These are phyloP conservation scores for Melopsittacus undulatus DNA, from an alignment of 2,797 vertebrate genomes.

Conservation along the genomic window DNA sequence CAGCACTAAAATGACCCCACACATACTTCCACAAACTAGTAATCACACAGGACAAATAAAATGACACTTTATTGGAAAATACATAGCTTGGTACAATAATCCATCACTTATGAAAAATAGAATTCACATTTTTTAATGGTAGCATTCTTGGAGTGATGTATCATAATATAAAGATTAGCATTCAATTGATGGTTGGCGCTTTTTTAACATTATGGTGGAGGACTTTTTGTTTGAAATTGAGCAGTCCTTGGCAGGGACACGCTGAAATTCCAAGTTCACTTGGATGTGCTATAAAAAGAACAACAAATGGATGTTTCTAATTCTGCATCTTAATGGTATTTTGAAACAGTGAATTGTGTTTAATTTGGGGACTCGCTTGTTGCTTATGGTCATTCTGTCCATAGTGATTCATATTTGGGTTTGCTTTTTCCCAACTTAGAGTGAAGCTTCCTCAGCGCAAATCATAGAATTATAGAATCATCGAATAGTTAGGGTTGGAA, in stretches of 20 bases:
- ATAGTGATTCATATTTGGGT: background rate
- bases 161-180: constrained; percentile 78
- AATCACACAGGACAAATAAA: constrained; percentile 82
- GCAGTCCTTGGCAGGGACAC: constrained; percentile 68
- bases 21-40: constrained; percentile 85
- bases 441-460: background rate
- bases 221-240: constrained; percentile 71
- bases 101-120: constrained; percentile 82
- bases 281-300: constrained; percentile 73
- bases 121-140: constrained; percentile 78
- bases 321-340: constrained; percentile 61
- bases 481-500: too few species aligned
- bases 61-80: constrained; percentile 84
- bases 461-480: too few species aligned
- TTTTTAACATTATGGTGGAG: constrained; percentile 70
- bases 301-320: constrained; percentile 70
- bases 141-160: constrained; percentile 76
- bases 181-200: constrained; percentile 71
- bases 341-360: constrained; percentile 33
- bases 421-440: background rate
- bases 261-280: constrained; percentile 74
- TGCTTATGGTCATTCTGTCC: constrained; percentile 10
- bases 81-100: constrained; percentile 79
- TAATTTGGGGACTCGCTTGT: constrained; percentile 8
- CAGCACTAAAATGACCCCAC: constrained; percentile 84